These are phyloP conservation scores for Brachylomia viminalis DNA, from an alignment of 2,888 invertebrate species.

Conservation along the genomic window DNA sequence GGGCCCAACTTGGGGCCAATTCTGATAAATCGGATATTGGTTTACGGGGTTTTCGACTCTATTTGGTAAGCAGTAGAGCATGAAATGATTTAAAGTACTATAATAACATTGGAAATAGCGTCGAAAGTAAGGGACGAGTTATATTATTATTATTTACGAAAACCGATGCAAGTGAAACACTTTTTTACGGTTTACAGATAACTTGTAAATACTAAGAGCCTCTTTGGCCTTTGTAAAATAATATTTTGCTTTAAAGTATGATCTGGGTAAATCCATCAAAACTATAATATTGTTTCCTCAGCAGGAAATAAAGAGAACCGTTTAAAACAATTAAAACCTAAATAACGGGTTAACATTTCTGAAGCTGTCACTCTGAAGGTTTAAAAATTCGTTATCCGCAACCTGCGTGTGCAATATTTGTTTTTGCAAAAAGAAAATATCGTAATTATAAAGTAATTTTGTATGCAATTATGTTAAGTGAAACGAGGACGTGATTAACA, in stretches of 20 bases:
- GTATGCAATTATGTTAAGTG: slow-evolving; percentile 38
- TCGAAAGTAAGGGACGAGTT: slow-evolving; percentile 47
- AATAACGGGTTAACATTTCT: slow-evolving; percentile 10
- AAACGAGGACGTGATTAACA: slow-evolving; percentile 53
- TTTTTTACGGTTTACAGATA: slow-evolving; percentile 38
- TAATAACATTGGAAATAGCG: slow-evolving; percentile 35
- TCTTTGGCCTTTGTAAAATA: slow-evolving; percentile 2
- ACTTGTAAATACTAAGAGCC: background rate
- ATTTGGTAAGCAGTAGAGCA: background rate
- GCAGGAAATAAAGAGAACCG: background rate
- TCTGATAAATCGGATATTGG: slow-evolving; percentile 14
- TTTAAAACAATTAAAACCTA: slow-evolving; percentile 23
- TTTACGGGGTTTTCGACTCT: slow-evolving; percentile 16
- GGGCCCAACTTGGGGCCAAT: slow-evolving; percentile 20
- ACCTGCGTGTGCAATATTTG: slow-evolving; percentile 10
- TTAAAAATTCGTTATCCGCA: background rate
- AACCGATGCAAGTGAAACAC: slow-evolving; percentile 44
- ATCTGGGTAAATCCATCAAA: background rate
- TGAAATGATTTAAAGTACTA: background rate
- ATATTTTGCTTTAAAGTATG: slow-evolving; percentile 3
- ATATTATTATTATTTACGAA: slow-evolving; percentile 56
- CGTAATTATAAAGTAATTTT: slow-evolving; percentile 38
- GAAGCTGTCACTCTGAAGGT: slow-evolving; percentile 9
- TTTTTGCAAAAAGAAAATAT: slow-evolving; percentile 39
- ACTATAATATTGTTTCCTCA: background rate